Percentiles rank a stretch among this genome's conserved stretches.
phyloP scores from a whole-genome alignment of 2,888 invertebrate genomes.

The Plebejus argus region DNA sequence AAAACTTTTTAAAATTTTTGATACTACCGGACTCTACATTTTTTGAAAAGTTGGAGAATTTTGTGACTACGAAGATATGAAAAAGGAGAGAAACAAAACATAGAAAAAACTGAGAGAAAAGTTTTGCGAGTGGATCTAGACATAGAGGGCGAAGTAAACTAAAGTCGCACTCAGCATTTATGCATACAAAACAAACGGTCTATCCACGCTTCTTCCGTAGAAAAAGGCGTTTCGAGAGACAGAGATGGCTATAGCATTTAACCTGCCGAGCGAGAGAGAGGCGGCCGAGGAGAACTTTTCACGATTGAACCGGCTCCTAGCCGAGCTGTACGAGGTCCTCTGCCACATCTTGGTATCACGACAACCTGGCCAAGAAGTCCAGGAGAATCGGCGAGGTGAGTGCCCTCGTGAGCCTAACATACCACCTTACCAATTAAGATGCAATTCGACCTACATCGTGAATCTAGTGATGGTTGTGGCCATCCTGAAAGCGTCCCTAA shows the following conservation, averaged over 20 bases:
- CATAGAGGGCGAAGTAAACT: conserved; percentile 48
- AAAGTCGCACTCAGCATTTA: conserved; percentile 64
- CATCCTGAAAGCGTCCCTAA: conserved; percentile 76
- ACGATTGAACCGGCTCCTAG: conserved; percentile 78
- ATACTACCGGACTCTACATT: conserved; percentile 46
- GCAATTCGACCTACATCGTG: conserved; percentile 81
- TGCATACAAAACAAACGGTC: conserved; percentile 73
- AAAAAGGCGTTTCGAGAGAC: conserved; percentile 62
- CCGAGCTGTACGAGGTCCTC: conserved; percentile 79
- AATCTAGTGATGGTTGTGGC: conserved; percentile 78
- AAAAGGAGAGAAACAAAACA: conserved; percentile 29
- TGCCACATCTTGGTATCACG: conserved; percentile 79
- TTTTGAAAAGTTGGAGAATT: conserved; percentile 28
- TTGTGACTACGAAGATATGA: background rate
- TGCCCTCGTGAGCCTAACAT: conserved; percentile 75
- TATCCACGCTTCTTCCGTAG: conserved; percentile 74
- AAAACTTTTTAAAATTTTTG: conserved; percentile 43
- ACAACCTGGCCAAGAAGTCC: conserved; percentile 73
- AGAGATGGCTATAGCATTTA: conserved; percentile 82
- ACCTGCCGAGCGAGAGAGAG: conserved; percentile 79
- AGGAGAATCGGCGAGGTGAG: conserved; percentile 77
- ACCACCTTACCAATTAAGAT: conserved; percentile 80
- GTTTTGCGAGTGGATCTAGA: conserved; percentile 1
- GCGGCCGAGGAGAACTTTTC: conserved; percentile 80
- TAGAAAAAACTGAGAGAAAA: background rate